These are phyloP conservation scores for Chunga burmeisteri DNA, from an alignment of 2,113 vertebrate species.

Conservation along the genomic window DNA sequence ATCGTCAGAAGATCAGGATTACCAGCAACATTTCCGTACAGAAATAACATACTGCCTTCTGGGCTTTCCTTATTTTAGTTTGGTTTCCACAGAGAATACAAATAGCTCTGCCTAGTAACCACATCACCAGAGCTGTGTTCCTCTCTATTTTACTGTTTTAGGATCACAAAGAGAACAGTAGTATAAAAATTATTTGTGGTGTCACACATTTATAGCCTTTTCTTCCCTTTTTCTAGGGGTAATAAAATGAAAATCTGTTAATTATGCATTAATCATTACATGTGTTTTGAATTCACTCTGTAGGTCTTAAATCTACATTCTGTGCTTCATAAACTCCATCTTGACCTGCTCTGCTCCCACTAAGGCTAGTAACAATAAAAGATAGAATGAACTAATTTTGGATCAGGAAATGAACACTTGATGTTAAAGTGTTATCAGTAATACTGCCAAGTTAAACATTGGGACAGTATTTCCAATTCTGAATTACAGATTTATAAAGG, in stretches of 20 bases:
- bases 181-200: neutral
- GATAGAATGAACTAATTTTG: neutral
- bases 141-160: constrained; percentile 35
- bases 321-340: neutral
- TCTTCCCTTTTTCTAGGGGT: constrained; percentile 15
- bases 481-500: neutral
- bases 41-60: neutral
- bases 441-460: neutral
- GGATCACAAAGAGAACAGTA: constrained; percentile 32
- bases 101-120: constrained; percentile 40
- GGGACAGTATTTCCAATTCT: neutral
- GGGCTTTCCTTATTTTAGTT: constrained; percentile 12
- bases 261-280: constrained; percentile 14
- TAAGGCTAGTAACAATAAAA: neutral
- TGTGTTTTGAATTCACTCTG: constrained; percentile 3
- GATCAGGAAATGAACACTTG: constrained; percentile 1
- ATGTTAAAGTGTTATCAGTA: neutral
- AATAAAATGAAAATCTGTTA: constrained; percentile 53
- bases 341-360: neutral
- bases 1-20: neutral
- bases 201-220: constrained; percentile 36
- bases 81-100: constrained; percentile 6
- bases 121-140: neutral
- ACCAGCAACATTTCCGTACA: neutral
- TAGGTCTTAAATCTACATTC: neutral